Conservation (phyloP, 1,140 invertebrate species). For the Musca vetustissima region DNA sequence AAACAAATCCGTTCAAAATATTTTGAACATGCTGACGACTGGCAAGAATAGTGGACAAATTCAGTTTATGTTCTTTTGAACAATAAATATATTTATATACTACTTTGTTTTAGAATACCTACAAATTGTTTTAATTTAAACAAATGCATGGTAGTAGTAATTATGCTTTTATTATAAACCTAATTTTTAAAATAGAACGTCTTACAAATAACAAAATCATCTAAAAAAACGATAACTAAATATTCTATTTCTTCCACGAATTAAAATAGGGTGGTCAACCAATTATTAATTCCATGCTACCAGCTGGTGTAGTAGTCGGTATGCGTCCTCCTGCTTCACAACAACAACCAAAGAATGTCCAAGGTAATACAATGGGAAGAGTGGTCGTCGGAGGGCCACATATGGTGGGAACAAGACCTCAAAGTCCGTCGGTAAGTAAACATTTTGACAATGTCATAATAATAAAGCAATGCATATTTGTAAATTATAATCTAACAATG, state of each 20-base stretch:
- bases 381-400: slow-evolving; percentile 79
- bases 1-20: no score
- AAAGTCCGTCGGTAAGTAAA: slow-evolving; percentile 72
- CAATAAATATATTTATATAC: no score
- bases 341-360: slow-evolving; percentile 71
- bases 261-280: slow-evolving; percentile 44
- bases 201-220: background rate
- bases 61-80: no score
- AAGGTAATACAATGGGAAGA: slow-evolving; percentile 67
- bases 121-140: no score
- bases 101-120: no score
- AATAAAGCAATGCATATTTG: background rate
- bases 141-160: slow-evolving; percentile 26
- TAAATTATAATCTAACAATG: background rate
- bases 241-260: background rate
- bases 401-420: slow-evolving; percentile 77
- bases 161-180: slow-evolving; percentile 16
- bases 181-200: no score
- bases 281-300: slow-evolving; percentile 61
- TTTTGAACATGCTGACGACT: no score
- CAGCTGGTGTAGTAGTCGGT: slow-evolving; percentile 82
- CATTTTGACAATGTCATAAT: background rate
- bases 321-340: slow-evolving; percentile 72
- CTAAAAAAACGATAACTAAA: background rate
- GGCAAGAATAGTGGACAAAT: no score